A percentile compares a stretch with the other conserved stretches of the same genome.
Evolutionary conservation across 2,797 vertebrate genomes (phyloP).

Genomic region (Scomberomorus guttatus): DNA sequence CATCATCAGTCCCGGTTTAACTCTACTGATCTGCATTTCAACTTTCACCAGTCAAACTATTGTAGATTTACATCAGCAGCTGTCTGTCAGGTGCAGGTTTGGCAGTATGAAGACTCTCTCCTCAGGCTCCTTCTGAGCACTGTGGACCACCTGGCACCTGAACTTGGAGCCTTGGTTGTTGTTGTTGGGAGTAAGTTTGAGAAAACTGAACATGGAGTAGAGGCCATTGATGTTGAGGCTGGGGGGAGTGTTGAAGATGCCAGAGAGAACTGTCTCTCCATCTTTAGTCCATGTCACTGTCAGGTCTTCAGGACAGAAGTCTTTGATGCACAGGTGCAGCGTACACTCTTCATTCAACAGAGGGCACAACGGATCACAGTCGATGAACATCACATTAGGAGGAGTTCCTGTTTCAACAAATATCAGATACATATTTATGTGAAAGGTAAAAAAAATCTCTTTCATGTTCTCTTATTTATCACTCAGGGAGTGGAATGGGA

Average conservation of each 20-base stretch:
- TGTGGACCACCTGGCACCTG: conserved; percentile 57
- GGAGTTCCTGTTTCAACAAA: conserved; percentile 64
- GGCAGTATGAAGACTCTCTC: conserved; percentile 63
- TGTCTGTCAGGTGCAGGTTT: background rate
- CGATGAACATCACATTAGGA: conserved; percentile 76
- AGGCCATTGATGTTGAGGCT: conserved; percentile 71
- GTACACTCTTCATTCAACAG: conserved; percentile 57
- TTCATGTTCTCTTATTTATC: too few species aligned
- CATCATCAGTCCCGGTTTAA: too few species aligned
- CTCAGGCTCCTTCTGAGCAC: conserved; percentile 61
- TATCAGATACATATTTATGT: background rate
- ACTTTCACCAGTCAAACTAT: background rate
- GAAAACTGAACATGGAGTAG: conserved; percentile 78
- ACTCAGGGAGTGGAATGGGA: background rate
- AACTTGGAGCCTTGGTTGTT: conserved; percentile 21
- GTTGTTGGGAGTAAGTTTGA: conserved; percentile 58
- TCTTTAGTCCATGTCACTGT: conserved; percentile 75
- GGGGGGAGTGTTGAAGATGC: conserved; percentile 69
- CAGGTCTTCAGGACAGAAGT: conserved; percentile 76
- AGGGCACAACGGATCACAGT: conserved; percentile 67
- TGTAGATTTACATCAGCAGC: background rate
- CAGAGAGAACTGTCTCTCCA: conserved; percentile 19
- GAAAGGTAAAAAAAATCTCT: background rate
- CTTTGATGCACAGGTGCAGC: conserved; percentile 72
- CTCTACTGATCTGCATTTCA: too few species aligned